These are phyloP conservation scores for Oscheius sp. DNA, from an alignment of 2,888 invertebrate species.

Conservation along the genomic window DNA sequence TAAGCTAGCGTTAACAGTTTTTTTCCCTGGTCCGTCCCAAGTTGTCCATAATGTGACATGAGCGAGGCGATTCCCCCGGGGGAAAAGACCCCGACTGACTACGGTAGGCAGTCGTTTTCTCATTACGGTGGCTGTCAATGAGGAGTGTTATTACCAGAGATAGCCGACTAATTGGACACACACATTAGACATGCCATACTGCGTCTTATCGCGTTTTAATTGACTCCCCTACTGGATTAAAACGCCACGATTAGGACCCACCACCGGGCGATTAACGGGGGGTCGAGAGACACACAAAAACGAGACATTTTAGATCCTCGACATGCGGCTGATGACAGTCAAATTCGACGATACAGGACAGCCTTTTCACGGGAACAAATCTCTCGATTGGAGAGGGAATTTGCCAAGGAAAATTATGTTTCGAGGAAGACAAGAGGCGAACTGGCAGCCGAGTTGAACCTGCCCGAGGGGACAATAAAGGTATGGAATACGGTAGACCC, in stretches of 20 bases:
- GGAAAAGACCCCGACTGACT: background rate
- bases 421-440: constrained; percentile 93
- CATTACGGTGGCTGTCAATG: constrained; percentile 30
- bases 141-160: constrained; percentile 37
- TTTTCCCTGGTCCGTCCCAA: background rate
- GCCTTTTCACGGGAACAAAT: constrained; percentile 91
- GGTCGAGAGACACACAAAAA: too few species aligned
- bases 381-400: constrained; percentile 89
- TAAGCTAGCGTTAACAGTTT: background rate
- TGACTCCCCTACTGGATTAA: constrained; percentile 29
- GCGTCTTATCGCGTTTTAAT: constrained; percentile 40
- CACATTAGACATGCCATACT: constrained; percentile 42
- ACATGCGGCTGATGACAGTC: constrained; percentile 54
- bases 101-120: constrained; percentile 11
- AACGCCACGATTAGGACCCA: constrained; percentile 34
- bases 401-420: constrained; percentile 95
- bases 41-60: constrained; percentile 26
- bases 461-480: constrained; percentile 98
- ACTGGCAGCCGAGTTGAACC: constrained; percentile 88
- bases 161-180: constrained; percentile 35
- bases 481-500: constrained; percentile 76
- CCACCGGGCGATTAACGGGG: background rate
- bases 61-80: constrained; percentile 5
- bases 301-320: constrained; percentile 52
- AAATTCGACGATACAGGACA: constrained; percentile 86